Evolutionary conservation across 2,888 invertebrate genomes (phyloP).

Genomic region (Hyposoter dolosus): DNA sequence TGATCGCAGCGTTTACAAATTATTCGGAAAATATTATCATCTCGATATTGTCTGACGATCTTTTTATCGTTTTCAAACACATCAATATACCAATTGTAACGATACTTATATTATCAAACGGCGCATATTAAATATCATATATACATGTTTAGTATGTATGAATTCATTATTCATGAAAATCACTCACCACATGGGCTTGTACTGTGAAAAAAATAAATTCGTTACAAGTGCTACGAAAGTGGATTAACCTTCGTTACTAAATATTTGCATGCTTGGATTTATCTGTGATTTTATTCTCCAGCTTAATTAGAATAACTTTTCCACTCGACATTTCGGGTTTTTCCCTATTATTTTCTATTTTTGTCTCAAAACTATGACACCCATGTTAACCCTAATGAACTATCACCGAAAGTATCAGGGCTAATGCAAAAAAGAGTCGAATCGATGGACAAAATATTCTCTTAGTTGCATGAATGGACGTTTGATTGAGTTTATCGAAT

Average conservation of each 20-base stretch:
- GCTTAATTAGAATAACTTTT: conserved; percentile 41
- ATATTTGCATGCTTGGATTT: conserved; percentile 7
- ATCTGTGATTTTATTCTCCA: conserved; percentile 30
- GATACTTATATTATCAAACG: conserved; percentile 38
- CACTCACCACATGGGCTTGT: conserved; percentile 78
- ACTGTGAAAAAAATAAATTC: conserved; percentile 80
- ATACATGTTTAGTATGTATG: conserved; percentile 43
- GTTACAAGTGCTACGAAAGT: conserved; percentile 72
- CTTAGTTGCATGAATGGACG: conserved; percentile 12
- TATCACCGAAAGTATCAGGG: neutral
- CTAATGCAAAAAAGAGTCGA: neutral
- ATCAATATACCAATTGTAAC: conserved; percentile 39
- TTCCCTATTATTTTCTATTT: conserved; percentile 15
- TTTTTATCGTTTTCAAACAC: conserved; percentile 38
- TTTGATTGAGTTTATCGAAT: neutral
- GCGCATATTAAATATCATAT: conserved; percentile 34
- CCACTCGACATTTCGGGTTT: conserved; percentile 10
- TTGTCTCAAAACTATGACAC: conserved; percentile 70
- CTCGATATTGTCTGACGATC: conserved; percentile 24
- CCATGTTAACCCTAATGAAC: conserved; percentile 34
- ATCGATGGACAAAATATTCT: conserved; percentile 29
- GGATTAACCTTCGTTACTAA: conserved; percentile 22
- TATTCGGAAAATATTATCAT: conserved; percentile 27
- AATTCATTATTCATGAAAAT: conserved; percentile 74
- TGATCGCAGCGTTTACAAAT: conserved; percentile 2